A percentile compares a stretch with the other conserved stretches of the same genome.
These are phyloP conservation scores for Serrognathus titanus DNA, from an alignment of 2,888 invertebrate species.

Conservation along the genomic window DNA sequence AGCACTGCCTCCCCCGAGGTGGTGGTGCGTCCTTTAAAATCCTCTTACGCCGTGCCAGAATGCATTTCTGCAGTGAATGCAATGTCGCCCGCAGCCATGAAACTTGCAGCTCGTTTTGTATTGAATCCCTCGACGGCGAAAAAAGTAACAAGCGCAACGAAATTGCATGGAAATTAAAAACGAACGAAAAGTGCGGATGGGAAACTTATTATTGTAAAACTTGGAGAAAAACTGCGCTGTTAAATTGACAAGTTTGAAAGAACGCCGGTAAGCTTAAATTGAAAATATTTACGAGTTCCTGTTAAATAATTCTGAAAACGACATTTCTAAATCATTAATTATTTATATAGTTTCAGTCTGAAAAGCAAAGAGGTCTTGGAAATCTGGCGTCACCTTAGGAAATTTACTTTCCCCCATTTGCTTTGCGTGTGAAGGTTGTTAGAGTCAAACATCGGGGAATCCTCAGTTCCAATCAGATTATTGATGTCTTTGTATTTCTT, in stretches of 20 bases:
- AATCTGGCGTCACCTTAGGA: no score
- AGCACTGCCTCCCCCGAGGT: constrained; percentile 28
- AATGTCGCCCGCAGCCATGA: not conserved
- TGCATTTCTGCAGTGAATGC: not conserved
- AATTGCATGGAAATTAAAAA: constrained; percentile 5
- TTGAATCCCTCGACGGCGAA: not conserved
- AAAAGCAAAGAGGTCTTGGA: no score
- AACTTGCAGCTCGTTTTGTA: not conserved
- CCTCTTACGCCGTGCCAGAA: not conserved
- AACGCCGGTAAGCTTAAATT: no score
- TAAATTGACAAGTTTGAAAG: no score
- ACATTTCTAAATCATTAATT: no score
- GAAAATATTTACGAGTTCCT: no score
- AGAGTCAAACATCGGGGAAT: constrained; percentile 11
- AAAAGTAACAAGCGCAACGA: not conserved
- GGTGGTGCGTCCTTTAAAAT: constrained; percentile 16
- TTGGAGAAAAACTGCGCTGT: no score
- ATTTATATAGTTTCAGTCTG: no score
- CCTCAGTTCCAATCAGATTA: constrained; percentile 7
- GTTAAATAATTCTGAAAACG: no score
- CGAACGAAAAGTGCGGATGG: not conserved
- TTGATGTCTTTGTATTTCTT: constrained; percentile 8
- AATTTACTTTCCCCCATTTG: no score
- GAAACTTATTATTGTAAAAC: not conserved
- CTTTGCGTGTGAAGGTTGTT: constrained; percentile 1